Percentiles rank a stretch among this genome's conserved stretches.
Evolutionary conservation across 2,888 invertebrate species (phyloP).

Genomic region (Sphaeridia pumilis): DNA sequence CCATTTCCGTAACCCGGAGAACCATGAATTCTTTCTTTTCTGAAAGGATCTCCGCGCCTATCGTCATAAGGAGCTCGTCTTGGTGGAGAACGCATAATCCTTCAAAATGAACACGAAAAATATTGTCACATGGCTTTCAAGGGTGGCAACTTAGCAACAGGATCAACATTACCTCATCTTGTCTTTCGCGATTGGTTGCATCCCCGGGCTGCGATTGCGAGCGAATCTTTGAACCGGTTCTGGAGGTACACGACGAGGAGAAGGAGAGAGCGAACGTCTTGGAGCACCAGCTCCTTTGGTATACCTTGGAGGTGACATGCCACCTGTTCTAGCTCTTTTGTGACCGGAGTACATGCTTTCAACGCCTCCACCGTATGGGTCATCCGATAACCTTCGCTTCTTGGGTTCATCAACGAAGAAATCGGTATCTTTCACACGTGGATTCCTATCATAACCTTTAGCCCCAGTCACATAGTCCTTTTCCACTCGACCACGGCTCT

Average conservation of each 20-base stretch:
- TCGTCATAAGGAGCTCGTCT: slow-evolving; percentile 25
- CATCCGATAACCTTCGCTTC: slow-evolving; percentile 16
- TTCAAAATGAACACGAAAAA: slow-evolving; percentile 8
- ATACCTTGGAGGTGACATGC: slow-evolving; percentile 14
- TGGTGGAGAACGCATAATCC: slow-evolving; percentile 23
- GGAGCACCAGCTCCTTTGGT: slow-evolving; percentile 1
- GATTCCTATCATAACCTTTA: slow-evolving; percentile 4
- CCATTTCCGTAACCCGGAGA: slow-evolving; percentile 12
- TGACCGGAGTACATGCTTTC: slow-evolving; percentile 12
- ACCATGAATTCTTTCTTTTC: slow-evolving; percentile 11
- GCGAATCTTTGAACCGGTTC: too few relatives aligned
- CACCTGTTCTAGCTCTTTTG: slow-evolving; percentile 15
- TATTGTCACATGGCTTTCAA: too few relatives aligned
- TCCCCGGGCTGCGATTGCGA: slow-evolving; percentile 16
- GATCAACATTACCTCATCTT: slow-evolving; percentile 4
- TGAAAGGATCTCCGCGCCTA: slow-evolving; percentile 3
- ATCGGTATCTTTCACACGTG: slow-evolving; percentile 7
- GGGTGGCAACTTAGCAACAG: not conserved
- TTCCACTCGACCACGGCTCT: slow-evolving; percentile 4
- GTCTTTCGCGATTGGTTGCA: slow-evolving; percentile 16
- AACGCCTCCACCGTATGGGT: slow-evolving; percentile 7
- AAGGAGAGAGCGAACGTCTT: slow-evolving; percentile 16
- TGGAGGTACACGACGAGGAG: slow-evolving; percentile 20
- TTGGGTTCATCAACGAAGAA: slow-evolving; percentile 12
- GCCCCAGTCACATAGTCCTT: not conserved